These are phyloP conservation scores for Pipistrellus pygmaeus DNA, from an alignment of 2,797 vertebrate species.

Conservation along the genomic window DNA sequence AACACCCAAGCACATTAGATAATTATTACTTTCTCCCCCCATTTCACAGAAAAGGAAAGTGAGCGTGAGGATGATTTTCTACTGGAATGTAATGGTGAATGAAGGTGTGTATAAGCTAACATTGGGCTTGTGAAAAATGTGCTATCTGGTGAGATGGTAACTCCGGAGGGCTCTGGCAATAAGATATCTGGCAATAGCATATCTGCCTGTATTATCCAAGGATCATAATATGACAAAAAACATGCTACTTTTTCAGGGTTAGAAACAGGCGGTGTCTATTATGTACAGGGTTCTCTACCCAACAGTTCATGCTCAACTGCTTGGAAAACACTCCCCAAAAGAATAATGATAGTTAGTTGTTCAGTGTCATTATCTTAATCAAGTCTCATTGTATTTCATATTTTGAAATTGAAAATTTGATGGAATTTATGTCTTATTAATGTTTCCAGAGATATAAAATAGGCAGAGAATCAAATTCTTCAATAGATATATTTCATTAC, in stretches of 20 bases:
- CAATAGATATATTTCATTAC: slow-evolving; percentile 7
- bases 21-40: slow-evolving; percentile 69
- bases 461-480: background rate
- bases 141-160: background rate
- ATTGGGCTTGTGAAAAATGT: background rate
- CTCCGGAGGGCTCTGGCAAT: background rate
- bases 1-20: slow-evolving; percentile 64
- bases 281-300: background rate
- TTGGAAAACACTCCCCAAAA: slow-evolving; percentile 26
- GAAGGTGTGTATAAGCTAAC: background rate
- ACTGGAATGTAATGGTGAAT: background rate
- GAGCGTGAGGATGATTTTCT: slow-evolving; percentile 43
- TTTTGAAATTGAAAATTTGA: slow-evolving; percentile 47
- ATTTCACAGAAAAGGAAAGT: slow-evolving; percentile 76
- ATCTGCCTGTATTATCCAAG: background rate
- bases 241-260: background rate
- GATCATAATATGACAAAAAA: background rate
- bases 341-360: slow-evolving; percentile 33
- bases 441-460: slow-evolving; percentile 37
- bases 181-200: background rate
- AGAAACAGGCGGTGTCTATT: background rate
- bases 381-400: background rate
- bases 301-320: background rate
- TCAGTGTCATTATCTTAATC: slow-evolving; percentile 15
- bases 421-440: slow-evolving; percentile 34